These are phyloP conservation scores for Zoanthus solanderi DNA, from an alignment of 92 coral and sea anemone species.

Conservation along the genomic window DNA sequence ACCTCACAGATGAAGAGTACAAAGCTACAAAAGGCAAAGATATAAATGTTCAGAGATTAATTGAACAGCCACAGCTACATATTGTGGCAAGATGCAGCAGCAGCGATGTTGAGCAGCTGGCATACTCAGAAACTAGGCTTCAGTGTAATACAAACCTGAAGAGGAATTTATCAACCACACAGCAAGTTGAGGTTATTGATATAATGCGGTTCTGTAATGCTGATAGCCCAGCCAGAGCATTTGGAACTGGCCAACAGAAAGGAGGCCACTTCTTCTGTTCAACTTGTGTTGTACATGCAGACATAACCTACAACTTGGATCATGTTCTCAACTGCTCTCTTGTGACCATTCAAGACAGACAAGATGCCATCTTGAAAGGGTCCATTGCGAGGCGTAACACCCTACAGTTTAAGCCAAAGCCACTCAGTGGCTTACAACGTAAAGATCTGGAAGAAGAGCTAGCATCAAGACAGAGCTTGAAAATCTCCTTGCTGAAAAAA, in stretches of 20 bases:
- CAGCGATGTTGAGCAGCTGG: constrained; percentile 54
- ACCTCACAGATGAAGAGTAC: constrained; percentile 44
- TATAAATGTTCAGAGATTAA: constrained; percentile 40
- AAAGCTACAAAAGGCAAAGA: constrained; percentile 40
- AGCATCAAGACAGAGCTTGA: constrained; percentile 53
- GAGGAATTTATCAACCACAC: neutral
- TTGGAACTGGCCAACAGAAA: constrained; percentile 41
- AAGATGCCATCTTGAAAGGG: constrained; percentile 24
- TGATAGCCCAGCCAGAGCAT: constrained; percentile 54
- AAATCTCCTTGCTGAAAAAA: neutral
- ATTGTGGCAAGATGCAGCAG: constrained; percentile 61
- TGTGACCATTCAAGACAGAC: constrained; percentile 27
- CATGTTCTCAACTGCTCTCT: constrained; percentile 24
- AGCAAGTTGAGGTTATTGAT: constrained; percentile 35
- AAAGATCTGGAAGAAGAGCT: constrained; percentile 53
- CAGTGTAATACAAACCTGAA: constrained; percentile 26
- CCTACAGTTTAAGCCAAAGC: constrained; percentile 41
- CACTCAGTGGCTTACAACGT: constrained; percentile 27
- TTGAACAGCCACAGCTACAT: constrained; percentile 31
- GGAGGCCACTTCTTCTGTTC: constrained; percentile 50
- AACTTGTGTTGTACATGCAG: constrained; percentile 43
- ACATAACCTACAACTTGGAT: constrained; percentile 45
- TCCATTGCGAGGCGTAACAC: constrained; percentile 22
- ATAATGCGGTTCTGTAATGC: constrained; percentile 53
- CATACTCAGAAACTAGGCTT: constrained; percentile 54